Percentiles rank a stretch among this genome's conserved stretches.
Evolutionary conservation across 2,888 invertebrate genomes (phyloP).

Genomic region (Drosophila fungiperda): DNA sequence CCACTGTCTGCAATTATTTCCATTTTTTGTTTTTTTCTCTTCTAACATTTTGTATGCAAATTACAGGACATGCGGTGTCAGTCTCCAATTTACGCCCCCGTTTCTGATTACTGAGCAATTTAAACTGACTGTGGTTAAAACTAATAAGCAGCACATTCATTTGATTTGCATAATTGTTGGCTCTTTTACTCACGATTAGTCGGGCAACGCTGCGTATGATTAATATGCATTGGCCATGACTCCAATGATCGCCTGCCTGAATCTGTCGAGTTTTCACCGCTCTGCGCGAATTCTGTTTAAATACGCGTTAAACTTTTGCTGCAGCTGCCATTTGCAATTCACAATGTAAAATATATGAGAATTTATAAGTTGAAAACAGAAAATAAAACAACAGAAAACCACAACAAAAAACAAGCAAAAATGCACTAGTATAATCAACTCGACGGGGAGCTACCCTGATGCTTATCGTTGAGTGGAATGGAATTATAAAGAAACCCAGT

Average conservation of each 20-base stretch:
- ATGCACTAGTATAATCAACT: not conserved
- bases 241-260: slow-evolving; percentile 12
- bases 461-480: not conserved
- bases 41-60: slow-evolving; percentile 65
- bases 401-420: slow-evolving; percentile 29
- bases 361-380: slow-evolving; percentile 8
- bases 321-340: slow-evolving; percentile 49
- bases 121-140: slow-evolving; percentile 64
- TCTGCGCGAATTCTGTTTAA: slow-evolving; percentile 31
- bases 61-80: slow-evolving; percentile 66
- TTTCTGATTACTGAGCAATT: slow-evolving; percentile 33
- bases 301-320: slow-evolving; percentile 45
- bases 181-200: slow-evolving; percentile 15
- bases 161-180: slow-evolving; percentile 58
- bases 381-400: slow-evolving; percentile 23
- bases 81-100: slow-evolving; percentile 6
- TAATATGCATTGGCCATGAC: slow-evolving; percentile 32
- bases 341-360: slow-evolving; percentile 30
- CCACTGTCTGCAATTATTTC: not conserved
- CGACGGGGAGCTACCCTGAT: not conserved
- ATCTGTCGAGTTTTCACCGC: slow-evolving; percentile 13
- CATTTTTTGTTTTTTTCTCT: not conserved
- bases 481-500: not conserved
- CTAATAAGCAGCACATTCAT: slow-evolving; percentile 72
- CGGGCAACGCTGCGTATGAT: slow-evolving; percentile 41